Percentiles rank a stretch among this genome's conserved stretches.
These are phyloP conservation scores for Pasiphila rectangulata DNA, from an alignment of 2,888 invertebrate species.

Conservation along the genomic window DNA sequence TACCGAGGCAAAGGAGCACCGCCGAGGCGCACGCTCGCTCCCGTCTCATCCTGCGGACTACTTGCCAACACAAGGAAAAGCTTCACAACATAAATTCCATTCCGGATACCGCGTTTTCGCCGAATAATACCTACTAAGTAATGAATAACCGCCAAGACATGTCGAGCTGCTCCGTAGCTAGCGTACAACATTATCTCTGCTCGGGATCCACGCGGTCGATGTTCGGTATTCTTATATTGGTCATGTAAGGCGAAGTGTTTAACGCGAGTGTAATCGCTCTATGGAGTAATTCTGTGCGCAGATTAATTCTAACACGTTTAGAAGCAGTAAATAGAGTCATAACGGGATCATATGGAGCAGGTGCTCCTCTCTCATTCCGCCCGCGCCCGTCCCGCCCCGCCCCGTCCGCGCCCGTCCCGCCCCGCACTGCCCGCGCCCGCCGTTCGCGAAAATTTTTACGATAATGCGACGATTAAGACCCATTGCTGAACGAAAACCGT, in stretches of 20 bases:
- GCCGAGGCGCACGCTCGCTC: too few relatives aligned
- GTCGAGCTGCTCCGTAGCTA: background rate
- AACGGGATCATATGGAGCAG: constrained; percentile 10
- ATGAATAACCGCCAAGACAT: background rate
- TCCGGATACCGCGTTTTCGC: background rate
- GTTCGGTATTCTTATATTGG: too few relatives aligned
- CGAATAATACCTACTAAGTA: background rate
- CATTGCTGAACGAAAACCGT: constrained; percentile 2
- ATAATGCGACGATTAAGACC: constrained; percentile 13
- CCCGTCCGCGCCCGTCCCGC: background rate
- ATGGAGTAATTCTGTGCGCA: constrained; percentile 1
- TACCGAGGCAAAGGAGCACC: too few relatives aligned
- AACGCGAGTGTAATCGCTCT: background rate
- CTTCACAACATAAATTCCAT: background rate
- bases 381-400: background rate
- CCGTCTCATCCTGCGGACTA: background rate
- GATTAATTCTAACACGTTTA: constrained; percentile 10
- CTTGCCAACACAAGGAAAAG: background rate
- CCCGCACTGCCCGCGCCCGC: background rate
- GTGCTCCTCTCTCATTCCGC: background rate
- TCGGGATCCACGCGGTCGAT: too few relatives aligned
- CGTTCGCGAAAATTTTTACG: constrained; percentile 5
- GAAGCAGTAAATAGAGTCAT: constrained; percentile 8
- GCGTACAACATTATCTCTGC: too few relatives aligned
- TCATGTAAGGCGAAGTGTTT: too few relatives aligned